phyloP scores from a whole-genome alignment of 1,140 invertebrate genomes.

The Planococcus citri region DNA sequence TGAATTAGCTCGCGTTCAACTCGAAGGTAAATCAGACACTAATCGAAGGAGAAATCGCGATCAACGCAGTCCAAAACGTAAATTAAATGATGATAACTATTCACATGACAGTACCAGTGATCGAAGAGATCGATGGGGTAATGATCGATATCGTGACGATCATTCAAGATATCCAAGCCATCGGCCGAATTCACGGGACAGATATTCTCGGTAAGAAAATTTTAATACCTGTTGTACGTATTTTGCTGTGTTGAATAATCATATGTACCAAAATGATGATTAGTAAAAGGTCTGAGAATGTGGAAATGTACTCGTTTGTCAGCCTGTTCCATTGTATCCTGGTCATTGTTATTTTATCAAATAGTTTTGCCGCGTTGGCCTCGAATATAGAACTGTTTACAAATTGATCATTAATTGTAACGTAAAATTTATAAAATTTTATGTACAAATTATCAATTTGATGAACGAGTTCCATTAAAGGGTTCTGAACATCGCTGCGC shows the following conservation, averaged over 20 bases:
- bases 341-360: too few species aligned
- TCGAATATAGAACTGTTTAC: too few species aligned
- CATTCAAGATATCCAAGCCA: neutral
- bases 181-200: neutral
- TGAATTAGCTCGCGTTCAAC: neutral
- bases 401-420: too few species aligned
- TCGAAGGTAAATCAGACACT: neutral
- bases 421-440: too few species aligned
- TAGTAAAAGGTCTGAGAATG: slow-evolving; percentile 13
- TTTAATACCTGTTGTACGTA: neutral
- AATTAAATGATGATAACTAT: neutral
- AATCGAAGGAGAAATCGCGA: neutral
- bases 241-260: neutral
- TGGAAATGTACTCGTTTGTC: neutral
- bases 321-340: too few species aligned
- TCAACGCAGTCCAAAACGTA: neutral
- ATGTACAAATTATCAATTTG: too few species aligned
- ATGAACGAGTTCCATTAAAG: too few species aligned
- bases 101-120: neutral
- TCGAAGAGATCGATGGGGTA: neutral
- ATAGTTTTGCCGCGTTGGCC: too few species aligned
- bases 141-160: neutral
- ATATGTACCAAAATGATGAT: neutral
- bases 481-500: too few species aligned
- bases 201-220: neutral